These are phyloP conservation scores for Callipepla squamata DNA, from an alignment of 2,113 vertebrate species.

Conservation along the genomic window DNA sequence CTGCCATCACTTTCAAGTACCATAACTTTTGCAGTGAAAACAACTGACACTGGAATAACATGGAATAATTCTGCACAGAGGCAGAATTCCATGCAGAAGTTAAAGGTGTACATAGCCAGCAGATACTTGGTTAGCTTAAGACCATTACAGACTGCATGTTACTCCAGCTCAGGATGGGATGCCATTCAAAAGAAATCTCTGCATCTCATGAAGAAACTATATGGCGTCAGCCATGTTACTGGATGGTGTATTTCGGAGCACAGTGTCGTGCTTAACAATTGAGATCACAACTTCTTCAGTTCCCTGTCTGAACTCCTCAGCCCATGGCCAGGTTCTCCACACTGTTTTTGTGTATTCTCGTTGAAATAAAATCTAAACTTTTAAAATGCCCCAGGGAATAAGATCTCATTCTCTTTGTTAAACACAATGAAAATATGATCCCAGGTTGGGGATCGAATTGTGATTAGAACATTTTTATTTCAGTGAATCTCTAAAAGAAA, in stretches of 20 bases:
- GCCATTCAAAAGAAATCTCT: not conserved
- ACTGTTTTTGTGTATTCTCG: not conserved
- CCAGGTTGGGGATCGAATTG: not conserved
- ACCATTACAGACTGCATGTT: not conserved
- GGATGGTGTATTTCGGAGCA: not conserved
- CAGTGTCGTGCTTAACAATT: not conserved
- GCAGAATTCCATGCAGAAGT: not conserved
- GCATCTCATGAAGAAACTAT: not conserved
- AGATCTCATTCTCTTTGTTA: not conserved
- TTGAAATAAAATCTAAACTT: not conserved
- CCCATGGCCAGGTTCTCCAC: not conserved
- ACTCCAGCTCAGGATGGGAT: not conserved
- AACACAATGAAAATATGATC: not conserved
- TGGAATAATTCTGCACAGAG: not conserved
- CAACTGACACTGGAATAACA: not conserved
- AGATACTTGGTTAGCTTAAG: not conserved
- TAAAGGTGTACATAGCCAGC: not conserved
- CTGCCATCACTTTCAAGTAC: not conserved
- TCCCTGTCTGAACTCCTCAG: not conserved
- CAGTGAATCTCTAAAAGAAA: constrained; percentile 11
- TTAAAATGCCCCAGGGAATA: not conserved
- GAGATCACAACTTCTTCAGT: not conserved
- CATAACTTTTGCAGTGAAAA: not conserved
- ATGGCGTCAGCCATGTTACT: not conserved
- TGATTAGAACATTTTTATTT: constrained; percentile 14